Conservation (phyloP, 2,113 vertebrate species). For the Calonectris borealis region DNA sequence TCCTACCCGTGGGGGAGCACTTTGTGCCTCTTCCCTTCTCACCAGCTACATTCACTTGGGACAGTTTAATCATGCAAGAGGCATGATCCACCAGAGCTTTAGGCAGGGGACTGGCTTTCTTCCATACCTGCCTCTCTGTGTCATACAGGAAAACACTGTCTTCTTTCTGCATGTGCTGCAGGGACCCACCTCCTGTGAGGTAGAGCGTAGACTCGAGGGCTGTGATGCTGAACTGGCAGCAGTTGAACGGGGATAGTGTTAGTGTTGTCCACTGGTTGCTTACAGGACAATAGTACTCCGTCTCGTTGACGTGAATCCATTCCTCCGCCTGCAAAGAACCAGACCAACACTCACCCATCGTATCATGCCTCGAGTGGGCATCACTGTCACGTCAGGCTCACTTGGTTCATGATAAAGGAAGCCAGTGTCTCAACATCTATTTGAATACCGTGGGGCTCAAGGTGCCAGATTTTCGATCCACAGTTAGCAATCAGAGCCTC, state of each 20-base stretch:
- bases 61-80: constrained; percentile 43
- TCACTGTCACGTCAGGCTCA: neutral
- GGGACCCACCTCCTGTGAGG: neutral
- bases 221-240: constrained; percentile 59
- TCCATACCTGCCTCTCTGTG: neutral
- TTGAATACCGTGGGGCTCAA: neutral
- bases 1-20: neutral
- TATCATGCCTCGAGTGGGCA: neutral
- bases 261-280: constrained; percentile 61
- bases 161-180: constrained; percentile 43
- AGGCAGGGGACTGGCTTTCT: constrained; percentile 44
- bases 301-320: constrained; percentile 46
- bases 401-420: neutral
- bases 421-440: neutral
- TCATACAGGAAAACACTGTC: constrained; percentile 43
- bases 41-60: neutral
- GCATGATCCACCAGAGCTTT: constrained; percentile 46
- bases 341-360: neutral
- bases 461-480: neutral
- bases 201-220: neutral
- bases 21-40: neutral
- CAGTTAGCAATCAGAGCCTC: neutral
- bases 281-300: constrained; percentile 42
- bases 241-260: neutral
- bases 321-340: constrained; percentile 22